Conservation (phyloP, 2,113 vertebrate genomes). For the Calonectris borealis region DNA sequence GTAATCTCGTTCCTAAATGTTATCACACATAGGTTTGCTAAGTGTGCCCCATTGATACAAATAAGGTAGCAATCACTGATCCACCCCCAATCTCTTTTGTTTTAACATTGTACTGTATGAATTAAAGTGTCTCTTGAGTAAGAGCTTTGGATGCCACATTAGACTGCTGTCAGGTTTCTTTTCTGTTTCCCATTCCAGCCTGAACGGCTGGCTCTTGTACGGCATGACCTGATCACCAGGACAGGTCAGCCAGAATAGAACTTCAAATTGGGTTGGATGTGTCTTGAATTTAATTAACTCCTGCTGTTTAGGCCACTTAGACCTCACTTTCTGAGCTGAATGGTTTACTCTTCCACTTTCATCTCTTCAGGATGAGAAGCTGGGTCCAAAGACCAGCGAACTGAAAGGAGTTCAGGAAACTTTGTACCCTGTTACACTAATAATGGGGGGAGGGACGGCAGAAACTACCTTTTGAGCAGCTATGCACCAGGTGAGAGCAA, state of each 20-base stretch:
- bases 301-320: constrained; percentile 35
- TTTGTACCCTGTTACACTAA: constrained; percentile 23
- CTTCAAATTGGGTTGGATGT: constrained; percentile 55
- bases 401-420: constrained; percentile 46
- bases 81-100: neutral
- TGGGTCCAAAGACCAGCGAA: neutral
- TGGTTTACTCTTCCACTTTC: constrained; percentile 43
- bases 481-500: neutral
- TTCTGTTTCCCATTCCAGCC: neutral
- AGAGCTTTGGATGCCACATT: neutral
- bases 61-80: neutral
- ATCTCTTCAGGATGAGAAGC: constrained; percentile 37
- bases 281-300: constrained; percentile 55
- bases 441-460: neutral
- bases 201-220: neutral
- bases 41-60: neutral
- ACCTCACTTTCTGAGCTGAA: constrained; percentile 16
- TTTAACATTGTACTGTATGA: neutral
- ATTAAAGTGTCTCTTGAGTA: neutral
- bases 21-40: rapidly evolving
- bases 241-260: constrained; percentile 46
- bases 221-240: constrained; percentile 44
- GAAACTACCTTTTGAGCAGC: constrained; percentile 28
- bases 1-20: neutral
- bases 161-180: neutral